Evolutionary conservation across 2,113 vertebrate genomes (phyloP), one percentile per base, ranked within the genome.

Genomic region (Embiotoca jacksoni): DNA sequence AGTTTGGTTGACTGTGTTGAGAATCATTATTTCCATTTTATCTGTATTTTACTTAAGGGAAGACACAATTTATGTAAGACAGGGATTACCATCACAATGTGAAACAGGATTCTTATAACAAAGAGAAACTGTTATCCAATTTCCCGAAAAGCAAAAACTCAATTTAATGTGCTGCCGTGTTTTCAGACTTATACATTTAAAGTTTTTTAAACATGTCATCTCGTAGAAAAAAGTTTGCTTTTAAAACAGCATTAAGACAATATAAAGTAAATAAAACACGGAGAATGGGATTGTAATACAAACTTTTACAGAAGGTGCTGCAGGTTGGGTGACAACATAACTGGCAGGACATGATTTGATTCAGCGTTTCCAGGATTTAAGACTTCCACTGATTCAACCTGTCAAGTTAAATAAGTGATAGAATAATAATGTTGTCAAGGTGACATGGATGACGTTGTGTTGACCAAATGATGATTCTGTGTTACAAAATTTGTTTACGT

Each of bases 201-300:
- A 55, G 70, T 78, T 80, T 65, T 80, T 75, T 52, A 32, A 83
- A 84, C 82, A 88, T 50, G 86, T 76, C 56, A 81, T 50, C 37
- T 71, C 2, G 57, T 89, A 88, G 69, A 85, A 90, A 90, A 91
- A 72, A 3, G 44, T 67, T 70, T 82, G 87, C 78, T 67, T 61
- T 76, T 73, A 70, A 90, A 88, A 85, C 64, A 83, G 73, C 75
- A 86, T 86, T 81, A 90, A 89, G 85, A 91, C 77, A 75, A 75
- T 70, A 83, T 49, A 58, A 78, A 72, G 80, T 73, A 86, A 88
- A 72, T 47, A 75, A 61, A 68, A 87, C 54, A 60, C 2, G 16
- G 16, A 56, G 41, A 60, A 68, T 47, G 52, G 73, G 78, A 66
- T 33, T 37, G 23, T 61, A 44, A 37, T 16, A 49, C 60, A 39